Base-by-base conservation (phyloP, 2,888 invertebrate genomes). In the Dryocosmus kuriphilus region DNA sequence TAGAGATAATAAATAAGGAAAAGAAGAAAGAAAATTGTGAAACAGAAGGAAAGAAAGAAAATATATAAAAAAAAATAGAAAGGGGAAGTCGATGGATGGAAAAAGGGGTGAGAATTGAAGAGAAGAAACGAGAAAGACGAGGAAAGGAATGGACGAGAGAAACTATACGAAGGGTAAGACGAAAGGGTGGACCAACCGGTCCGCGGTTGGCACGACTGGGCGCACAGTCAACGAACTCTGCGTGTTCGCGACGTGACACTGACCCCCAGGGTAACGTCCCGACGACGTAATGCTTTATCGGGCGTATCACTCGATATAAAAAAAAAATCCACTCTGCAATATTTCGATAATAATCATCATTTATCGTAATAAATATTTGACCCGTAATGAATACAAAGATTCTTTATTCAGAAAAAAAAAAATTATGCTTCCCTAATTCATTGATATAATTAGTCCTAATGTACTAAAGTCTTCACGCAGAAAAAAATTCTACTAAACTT, bases 191-290 rank as follows among this genome's bases (percentile, higher is more conserved):
- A 86, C 84, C 86, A 87, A 87, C 86, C 86, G 87, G 87, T 86
- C 87, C 86, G 87, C 87, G 87, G 85, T 86, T 85, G 85, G 81
- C 86, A 79, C 83, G 84, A 83, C 86, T 86, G 79, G 82, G 77
- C 80, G 67, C 80, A 84, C 86, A 87, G 88, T 88, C 87, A 88
- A 88, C 86, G 88, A 88, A 88, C 88, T 87, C 87, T 80, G 77
- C 83, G 85, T 84, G 85, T 83, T 85, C 85, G 82, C 83, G 81
- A 83, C 87, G 86, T 86, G 88, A 88, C 87, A 88, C 88, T 88
- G 88, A 88, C 87, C 87, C 87, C 87, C 85, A 87, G 88, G 87
- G 87, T 88, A 87, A 87, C 84, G 88, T 85, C 86, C 85, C 86
- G 84, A 81, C 79, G 76, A 78, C 75, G 77, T 80, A 80, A 83